A percentile compares a stretch with the other conserved stretches of the same genome.
Evolutionary conservation across 2,888 invertebrate species (phyloP).

Genomic region (Pharmacophagus antenor): DNA sequence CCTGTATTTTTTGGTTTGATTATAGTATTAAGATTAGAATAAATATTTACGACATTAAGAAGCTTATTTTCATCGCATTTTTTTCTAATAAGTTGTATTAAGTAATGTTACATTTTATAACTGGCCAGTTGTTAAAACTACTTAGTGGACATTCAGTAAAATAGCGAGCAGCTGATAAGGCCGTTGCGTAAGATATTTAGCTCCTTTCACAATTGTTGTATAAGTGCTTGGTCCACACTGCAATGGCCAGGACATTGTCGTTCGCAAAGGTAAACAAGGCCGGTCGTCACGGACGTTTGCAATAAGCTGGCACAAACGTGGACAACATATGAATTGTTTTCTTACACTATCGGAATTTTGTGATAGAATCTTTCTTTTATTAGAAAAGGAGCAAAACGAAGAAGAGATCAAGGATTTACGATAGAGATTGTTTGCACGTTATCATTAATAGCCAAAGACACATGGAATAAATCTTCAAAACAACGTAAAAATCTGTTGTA

Average conservation of each 20-base stretch:
- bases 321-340: slow-evolving; percentile 15
- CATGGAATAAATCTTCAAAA: no score
- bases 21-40: no score
- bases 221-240: slow-evolving; percentile 30
- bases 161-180: slow-evolving; percentile 40
- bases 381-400: no score
- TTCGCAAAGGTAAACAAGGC: slow-evolving; percentile 24
- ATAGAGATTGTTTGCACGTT: no score
- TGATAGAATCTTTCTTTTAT: no score
- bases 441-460: no score
- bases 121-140: slow-evolving; percentile 30
- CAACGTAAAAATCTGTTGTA: no score
- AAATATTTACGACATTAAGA: neutral
- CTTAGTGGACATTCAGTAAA: slow-evolving; percentile 41
- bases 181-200: slow-evolving; percentile 46
- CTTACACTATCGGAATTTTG: neutral
- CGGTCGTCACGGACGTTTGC: slow-evolving; percentile 10
- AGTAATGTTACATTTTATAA: slow-evolving; percentile 6
- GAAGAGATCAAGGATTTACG: no score
- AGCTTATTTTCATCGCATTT: neutral
- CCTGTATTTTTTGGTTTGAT: no score
- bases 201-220: slow-evolving; percentile 54
- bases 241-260: slow-evolving; percentile 23
- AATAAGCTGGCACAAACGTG: slow-evolving; percentile 1
- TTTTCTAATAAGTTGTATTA: neutral